Evolutionary conservation across 2,888 invertebrate genomes (phyloP), one percentile per base, ranked within the genome.

Genomic region (Margaritifera margaritifera): DNA sequence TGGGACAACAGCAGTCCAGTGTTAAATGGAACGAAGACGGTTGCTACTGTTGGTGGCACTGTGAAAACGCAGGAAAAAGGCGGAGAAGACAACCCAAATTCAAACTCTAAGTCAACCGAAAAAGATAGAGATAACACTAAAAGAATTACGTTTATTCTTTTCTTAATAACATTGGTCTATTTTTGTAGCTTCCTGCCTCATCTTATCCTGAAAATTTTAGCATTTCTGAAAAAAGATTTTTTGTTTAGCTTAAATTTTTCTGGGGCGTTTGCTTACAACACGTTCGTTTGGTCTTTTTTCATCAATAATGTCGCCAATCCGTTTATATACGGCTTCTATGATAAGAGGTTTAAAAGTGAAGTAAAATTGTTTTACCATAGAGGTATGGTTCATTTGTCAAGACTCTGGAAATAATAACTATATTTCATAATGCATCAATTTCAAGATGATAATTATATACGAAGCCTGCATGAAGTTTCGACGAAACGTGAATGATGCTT

Each of bases 281-380:
- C 79, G 8, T 80, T 83, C 52, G 76, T 84, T 19, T 78, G 83
- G 69, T 82, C 82, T 15, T 83, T 80, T 64, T 82, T 84, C 27
- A 75, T 84, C 31, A 86, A 84, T 73, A 80, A 79, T 65, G 72
- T 80, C 52, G 71, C 79, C 19, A 86, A 86, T 65, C 74, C 80
- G 25, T 77, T 84, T 55, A 79, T 86, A 31, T 86, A 86, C 66
- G 81, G 84, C 18, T 81, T 83, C 65, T 80, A 78, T 64, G 83
- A 83, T 71, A 65, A 68, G 6, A 75, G 80, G 24, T 86, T 86
- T 62, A 71, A 81, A 50, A 64, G 62, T n/a, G 81, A 82, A 66
- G 66, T 80, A 22, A 76, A 42, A 24, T 24, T 42, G 19, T 50
- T 62, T 22, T 69, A 69, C 57, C 22, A 31, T 15, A 52, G 55